A percentile compares a stretch with the other conserved stretches of the same genome.
These are phyloP conservation scores for Sarcophaga peregrina DNA, from an alignment of 1,140 invertebrate species.

Conservation along the genomic window DNA sequence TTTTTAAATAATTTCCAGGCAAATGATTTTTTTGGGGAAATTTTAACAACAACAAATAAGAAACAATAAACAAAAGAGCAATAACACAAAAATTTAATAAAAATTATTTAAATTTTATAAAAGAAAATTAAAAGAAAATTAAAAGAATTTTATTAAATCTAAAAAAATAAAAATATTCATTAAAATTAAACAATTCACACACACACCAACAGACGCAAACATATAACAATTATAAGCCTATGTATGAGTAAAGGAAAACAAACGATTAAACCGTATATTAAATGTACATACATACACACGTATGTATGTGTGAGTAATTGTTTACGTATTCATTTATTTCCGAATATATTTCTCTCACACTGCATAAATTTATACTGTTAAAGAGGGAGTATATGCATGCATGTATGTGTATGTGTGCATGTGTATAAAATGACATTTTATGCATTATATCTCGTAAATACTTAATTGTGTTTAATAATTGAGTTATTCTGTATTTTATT, in stretches of 20 bases:
- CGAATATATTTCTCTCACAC: too few species aligned
- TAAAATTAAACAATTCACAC: background rate
- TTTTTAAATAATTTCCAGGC: background rate
- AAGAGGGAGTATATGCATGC: background rate
- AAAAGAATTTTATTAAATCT: background rate
- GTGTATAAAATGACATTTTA: slow-evolving; percentile 33
- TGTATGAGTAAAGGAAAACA: background rate
- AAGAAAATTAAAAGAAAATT: background rate
- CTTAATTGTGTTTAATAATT: slow-evolving; percentile 42
- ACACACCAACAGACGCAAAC: too few species aligned
- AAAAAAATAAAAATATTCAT: too few species aligned
- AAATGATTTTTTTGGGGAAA: background rate
- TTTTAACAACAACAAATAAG: background rate
- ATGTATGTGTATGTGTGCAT: slow-evolving; percentile 2
- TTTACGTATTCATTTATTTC: background rate
- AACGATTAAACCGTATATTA: background rate
- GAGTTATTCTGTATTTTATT: slow-evolving; percentile 39
- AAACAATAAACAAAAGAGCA: too few species aligned
- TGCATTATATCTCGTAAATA: slow-evolving; percentile 41
- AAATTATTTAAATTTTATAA: background rate
- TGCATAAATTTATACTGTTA: background rate
- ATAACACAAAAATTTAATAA: too few species aligned
- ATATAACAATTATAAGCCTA: too few species aligned
- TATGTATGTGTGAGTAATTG: background rate
- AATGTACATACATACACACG: background rate